Evolutionary conservation across 2,797 vertebrate genomes (phyloP), one percentile per base, ranked within the genome.

Genomic region (Coluber constrictor): DNA sequence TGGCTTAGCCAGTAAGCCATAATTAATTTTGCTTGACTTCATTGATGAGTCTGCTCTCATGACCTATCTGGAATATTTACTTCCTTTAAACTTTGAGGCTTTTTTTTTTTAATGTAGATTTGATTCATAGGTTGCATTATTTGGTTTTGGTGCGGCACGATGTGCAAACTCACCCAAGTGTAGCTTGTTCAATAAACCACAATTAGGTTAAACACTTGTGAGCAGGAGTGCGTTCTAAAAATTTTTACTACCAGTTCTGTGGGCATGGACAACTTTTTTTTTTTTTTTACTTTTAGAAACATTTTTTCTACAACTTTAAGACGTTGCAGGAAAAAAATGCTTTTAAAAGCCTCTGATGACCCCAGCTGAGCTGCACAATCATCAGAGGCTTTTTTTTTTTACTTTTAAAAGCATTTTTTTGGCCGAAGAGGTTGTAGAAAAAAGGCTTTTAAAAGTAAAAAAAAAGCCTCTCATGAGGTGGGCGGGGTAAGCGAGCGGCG

Each of bases 401-500:
- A 37, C 37, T 37, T 47, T 47, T 47, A 47, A 47, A 47, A 47
- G 47, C 47, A 47, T 47, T 47, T 47, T 47, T 47, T 37, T 2
- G 37, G 37, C 37, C 37, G 37, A 37, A 37, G 37, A 37, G 37
- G 37, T 37, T 37, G 37, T 37, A 37, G 37, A 37, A 47, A 47
- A 47, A 47, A 47, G 4, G 47, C 4, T 47, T 47, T 47, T 47
- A 47, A 47, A 47, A 47, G 47, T 47, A 47, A 47, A 47, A 47
- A 5, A 47, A 47, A 47, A 47, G 0, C 4, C 47, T 47, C 5
- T 47, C 5, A 47, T 47, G 47, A 47, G 47, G 47, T 47, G 47
- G 1, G 47, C 1, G 47, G 47, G 47, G 1, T 47, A 47, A 47
- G 47, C 0, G 4, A 47, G 47, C 1, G 4, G 47, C 47, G 0